These are phyloP conservation scores for Nemurella pictetii DNA, from an alignment of 2,888 invertebrate species.

Conservation along the genomic window DNA sequence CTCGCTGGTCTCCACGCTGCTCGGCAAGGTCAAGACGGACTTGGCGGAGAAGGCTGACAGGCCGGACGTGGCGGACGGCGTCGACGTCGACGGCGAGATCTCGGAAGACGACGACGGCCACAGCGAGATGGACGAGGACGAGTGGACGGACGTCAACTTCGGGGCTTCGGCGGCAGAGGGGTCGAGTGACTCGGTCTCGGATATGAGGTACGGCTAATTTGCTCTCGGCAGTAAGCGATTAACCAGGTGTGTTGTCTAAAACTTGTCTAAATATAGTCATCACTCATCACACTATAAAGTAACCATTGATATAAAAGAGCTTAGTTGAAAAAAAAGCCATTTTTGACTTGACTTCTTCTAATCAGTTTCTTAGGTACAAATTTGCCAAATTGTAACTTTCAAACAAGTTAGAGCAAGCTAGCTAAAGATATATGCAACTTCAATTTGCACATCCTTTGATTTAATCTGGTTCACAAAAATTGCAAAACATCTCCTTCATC, in stretches of 20 bases:
- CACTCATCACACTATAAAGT: too few relatives aligned
- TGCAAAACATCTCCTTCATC: too few relatives aligned
- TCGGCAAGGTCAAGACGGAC: conserved; percentile 32
- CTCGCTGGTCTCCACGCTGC: conserved; percentile 3
- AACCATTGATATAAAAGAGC: too few relatives aligned
- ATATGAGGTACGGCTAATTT: conserved; percentile 46
- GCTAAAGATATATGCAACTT: too few relatives aligned
- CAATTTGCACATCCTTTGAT: too few relatives aligned
- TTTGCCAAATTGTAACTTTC: too few relatives aligned
- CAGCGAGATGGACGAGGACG: conserved; percentile 90
- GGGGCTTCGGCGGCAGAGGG: conserved; percentile 74
- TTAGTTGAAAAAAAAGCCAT: too few relatives aligned
- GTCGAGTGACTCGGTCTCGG: conserved; percentile 61
- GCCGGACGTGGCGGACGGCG: neutral
- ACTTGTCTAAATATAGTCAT: too few relatives aligned
- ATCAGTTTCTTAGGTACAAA: too few relatives aligned
- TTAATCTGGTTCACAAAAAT: too few relatives aligned
- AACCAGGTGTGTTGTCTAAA: neutral
- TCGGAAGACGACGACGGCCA: conserved; percentile 67
- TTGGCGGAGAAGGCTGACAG: conserved; percentile 43
- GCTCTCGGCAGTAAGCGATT: neutral
- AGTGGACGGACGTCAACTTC: conserved; percentile 94
- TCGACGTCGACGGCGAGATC: conserved; percentile 46
- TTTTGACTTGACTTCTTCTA: too few relatives aligned
- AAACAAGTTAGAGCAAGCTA: too few relatives aligned